These are phyloP conservation scores for Mus spretus DNA, from an alignment of 2,797 vertebrate genomes.

Conservation along the genomic window DNA sequence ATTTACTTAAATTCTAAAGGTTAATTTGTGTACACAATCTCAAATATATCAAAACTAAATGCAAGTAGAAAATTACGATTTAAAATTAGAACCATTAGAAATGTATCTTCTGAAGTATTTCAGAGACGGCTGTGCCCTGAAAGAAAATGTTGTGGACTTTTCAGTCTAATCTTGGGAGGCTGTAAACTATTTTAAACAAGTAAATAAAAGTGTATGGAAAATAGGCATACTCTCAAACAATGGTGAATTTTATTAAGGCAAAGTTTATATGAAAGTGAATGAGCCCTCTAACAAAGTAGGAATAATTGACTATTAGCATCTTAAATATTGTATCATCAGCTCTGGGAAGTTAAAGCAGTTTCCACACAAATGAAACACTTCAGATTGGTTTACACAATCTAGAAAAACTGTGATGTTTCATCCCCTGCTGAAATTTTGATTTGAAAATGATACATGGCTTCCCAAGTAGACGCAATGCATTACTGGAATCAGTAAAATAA, in stretches of 20 bases:
- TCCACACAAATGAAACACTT: background rate
- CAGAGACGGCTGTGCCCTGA: background rate
- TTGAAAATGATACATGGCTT: slow-evolving; percentile 49
- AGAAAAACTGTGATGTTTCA: background rate
- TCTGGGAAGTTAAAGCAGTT: background rate
- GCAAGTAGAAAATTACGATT: background rate
- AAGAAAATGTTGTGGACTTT: background rate
- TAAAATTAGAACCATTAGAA: background rate
- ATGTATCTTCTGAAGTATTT: background rate
- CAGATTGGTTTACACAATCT: background rate
- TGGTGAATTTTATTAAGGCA: background rate
- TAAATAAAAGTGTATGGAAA: background rate
- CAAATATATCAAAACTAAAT: background rate
- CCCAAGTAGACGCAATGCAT: background rate
- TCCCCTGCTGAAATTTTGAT: background rate
- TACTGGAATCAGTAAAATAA: slow-evolving; percentile 26
- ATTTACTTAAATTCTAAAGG: background rate
- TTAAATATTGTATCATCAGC: background rate
- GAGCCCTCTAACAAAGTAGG: background rate
- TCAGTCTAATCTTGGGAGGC: background rate
- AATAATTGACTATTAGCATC: background rate
- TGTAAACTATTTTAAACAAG: background rate
- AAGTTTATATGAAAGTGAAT: background rate
- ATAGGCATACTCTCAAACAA: background rate
- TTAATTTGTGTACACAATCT: background rate